These are phyloP conservation scores for Mormyrus lacerda DNA, from an alignment of 2,113 vertebrate genomes.

Conservation along the genomic window DNA sequence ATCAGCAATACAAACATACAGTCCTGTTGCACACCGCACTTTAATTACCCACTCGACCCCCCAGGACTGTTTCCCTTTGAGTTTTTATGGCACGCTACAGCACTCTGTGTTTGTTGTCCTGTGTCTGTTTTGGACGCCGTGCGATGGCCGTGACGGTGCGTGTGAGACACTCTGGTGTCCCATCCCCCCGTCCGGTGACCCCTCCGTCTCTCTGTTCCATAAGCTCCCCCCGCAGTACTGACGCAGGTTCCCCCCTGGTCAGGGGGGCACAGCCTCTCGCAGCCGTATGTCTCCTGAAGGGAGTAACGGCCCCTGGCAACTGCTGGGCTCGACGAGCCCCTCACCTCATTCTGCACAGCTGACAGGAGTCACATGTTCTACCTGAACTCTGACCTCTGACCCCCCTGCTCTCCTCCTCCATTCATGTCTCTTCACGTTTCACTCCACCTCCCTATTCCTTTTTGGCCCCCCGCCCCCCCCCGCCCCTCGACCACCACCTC, in stretches of 20 bases:
- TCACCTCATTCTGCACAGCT: background rate
- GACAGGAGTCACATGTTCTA: background rate
- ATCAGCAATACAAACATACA: constrained; percentile 5
- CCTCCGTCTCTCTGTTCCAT: background rate
- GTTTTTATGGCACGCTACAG: background rate
- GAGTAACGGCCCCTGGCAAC: background rate
- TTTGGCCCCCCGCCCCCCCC: background rate
- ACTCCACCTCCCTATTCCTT: background rate
- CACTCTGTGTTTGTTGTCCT: background rate
- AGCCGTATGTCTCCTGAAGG: background rate
- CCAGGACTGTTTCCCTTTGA: background rate
- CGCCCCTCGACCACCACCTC: background rate
- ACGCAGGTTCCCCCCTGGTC: background rate
- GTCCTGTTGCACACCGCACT: background rate
- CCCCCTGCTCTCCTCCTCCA: background rate
- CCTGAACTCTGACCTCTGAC: background rate
- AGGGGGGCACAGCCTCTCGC: background rate
- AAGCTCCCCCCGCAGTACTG: background rate
- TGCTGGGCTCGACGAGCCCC: background rate
- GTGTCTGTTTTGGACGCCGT: background rate
- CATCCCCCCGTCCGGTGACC: background rate
- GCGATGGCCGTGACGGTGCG: background rate
- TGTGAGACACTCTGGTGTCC: background rate
- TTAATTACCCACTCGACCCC: background rate
- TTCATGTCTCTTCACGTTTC: background rate